phyloP scores from a whole-genome alignment of 2,113 vertebrate genomes.

The Hystrix brachyura region DNA sequence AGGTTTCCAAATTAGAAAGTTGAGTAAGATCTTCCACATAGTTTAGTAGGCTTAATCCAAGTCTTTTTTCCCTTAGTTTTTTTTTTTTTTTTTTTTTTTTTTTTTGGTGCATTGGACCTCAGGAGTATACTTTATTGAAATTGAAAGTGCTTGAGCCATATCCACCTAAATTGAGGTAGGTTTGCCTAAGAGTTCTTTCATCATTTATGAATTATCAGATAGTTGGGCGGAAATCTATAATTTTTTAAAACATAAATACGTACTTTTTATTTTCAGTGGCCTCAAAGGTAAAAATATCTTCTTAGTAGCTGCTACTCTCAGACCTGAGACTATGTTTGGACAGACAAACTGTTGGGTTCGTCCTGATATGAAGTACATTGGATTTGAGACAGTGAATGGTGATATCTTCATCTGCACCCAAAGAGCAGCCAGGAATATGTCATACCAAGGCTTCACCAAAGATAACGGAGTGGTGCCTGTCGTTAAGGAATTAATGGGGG shows the following conservation, averaged over 20 bases:
- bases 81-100: slow-evolving; percentile 67
- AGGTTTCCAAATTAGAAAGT: neutral
- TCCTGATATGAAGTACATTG: slow-evolving; percentile 97
- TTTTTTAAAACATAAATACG: neutral
- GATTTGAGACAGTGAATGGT: slow-evolving; percentile 92
- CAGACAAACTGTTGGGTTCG: slow-evolving; percentile 99
- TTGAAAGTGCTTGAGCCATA: slow-evolving; percentile 97
- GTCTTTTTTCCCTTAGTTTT: neutral
- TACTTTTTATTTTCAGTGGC: slow-evolving; percentile 86
- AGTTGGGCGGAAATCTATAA: neutral
- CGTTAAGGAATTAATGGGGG: slow-evolving; percentile 95
- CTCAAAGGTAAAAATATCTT: slow-evolving; percentile 95
- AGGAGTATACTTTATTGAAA: slow-evolving; percentile 98
- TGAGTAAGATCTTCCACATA: neutral
- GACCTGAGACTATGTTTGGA: slow-evolving; percentile 99
- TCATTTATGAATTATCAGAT: slow-evolving; percentile 49
- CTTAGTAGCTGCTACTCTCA: slow-evolving; percentile 96
- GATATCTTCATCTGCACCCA: slow-evolving; percentile 95
- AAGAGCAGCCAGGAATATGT: slow-evolving; percentile 97
- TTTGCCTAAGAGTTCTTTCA: slow-evolving; percentile 32
- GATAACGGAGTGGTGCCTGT: slow-evolving; percentile 94
- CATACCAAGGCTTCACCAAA: slow-evolving; percentile 96
- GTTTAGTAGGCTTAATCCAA: slow-evolving; percentile 40
- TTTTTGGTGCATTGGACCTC: too few species aligned
- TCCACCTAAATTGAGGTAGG: slow-evolving; percentile 95